Percentiles rank a stretch among this genome's conserved stretches.
phyloP scores from a whole-genome alignment of 37 sponge, comb jelly and placozoan genomes.

The Amphimedon queenslandica region DNA sequence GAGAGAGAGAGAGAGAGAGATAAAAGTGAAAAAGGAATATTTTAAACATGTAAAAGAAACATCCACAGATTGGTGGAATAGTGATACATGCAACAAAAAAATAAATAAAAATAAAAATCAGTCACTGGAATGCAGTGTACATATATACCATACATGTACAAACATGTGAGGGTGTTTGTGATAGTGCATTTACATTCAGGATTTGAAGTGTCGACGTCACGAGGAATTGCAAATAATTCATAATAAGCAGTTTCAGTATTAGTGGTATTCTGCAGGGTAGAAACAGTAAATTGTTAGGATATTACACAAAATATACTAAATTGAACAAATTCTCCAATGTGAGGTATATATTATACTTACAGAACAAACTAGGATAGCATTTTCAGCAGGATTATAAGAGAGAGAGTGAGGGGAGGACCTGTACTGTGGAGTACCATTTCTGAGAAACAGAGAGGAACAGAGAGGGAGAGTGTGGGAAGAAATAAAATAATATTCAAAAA shows the following conservation, averaged over 20 bases:
- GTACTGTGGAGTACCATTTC: conserved; percentile 58
- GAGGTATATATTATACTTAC: conserved; percentile 37
- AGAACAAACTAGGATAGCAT: conserved; percentile 84
- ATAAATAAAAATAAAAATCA: not conserved
- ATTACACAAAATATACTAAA: not conserved
- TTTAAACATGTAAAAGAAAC: too few species aligned
- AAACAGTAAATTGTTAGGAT: not conserved
- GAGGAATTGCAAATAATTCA: conserved; percentile 75
- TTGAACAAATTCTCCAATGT: too few species aligned
- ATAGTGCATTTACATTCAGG: conserved; percentile 56
- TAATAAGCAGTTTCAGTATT: conserved; percentile 71
- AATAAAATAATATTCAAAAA: too few species aligned
- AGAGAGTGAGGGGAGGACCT: conserved; percentile 49
- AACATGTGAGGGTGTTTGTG: not conserved
- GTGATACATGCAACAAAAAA: too few species aligned
- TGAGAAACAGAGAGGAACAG: too few species aligned
- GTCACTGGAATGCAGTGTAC: not conserved
- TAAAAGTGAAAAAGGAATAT: too few species aligned
- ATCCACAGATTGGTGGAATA: too few species aligned
- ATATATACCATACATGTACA: not conserved
- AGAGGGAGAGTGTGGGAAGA: too few species aligned
- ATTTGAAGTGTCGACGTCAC: conserved; percentile 50
- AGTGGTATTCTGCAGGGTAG: conserved; percentile 59
- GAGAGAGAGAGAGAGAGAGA: not conserved
- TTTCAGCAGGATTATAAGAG: conserved; percentile 88